Evolutionary conservation across 1,140 invertebrate genomes (phyloP).

Genomic region (Papilio xuthus): DNA sequence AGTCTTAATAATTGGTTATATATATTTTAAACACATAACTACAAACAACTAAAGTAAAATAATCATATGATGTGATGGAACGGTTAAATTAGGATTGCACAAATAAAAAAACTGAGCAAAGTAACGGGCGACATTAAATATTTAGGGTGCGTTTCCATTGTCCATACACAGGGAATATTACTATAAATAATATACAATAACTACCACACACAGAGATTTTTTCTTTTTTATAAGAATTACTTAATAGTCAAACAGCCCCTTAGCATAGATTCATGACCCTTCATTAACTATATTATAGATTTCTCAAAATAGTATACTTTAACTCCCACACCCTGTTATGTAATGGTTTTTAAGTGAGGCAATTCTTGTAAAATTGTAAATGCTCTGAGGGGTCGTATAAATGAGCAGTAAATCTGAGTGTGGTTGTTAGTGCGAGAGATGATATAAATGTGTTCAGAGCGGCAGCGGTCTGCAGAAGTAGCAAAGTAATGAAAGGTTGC

Average conservation of each 20-base stretch:
- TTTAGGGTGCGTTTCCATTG: constrained; percentile 13
- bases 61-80: constrained; percentile 5
- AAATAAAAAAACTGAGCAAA: constrained; percentile 36
- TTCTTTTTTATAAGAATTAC: neutral
- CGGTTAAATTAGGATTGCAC: constrained; percentile 18
- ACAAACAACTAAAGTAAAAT: constrained; percentile 14
- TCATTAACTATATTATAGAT: no score
- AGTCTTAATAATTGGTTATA: constrained; percentile 15
- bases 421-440: constrained; percentile 4
- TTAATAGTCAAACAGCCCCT: neutral
- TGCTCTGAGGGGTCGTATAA: no score
- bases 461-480: neutral
- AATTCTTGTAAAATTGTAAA: no score
- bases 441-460: constrained; percentile 24
- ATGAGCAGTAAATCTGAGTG: no score
- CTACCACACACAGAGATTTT: neutral
- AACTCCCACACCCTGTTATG: no score
- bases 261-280: neutral
- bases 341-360: no score
- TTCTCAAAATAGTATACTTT: no score
- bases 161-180: constrained; percentile 2
- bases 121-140: constrained; percentile 8
- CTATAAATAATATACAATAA: neutral
- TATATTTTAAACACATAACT: constrained; percentile 31
- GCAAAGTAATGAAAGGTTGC: constrained; percentile 15